Conservation (phyloP, 2,113 vertebrate genomes). For the Furnarius figulus region DNA sequence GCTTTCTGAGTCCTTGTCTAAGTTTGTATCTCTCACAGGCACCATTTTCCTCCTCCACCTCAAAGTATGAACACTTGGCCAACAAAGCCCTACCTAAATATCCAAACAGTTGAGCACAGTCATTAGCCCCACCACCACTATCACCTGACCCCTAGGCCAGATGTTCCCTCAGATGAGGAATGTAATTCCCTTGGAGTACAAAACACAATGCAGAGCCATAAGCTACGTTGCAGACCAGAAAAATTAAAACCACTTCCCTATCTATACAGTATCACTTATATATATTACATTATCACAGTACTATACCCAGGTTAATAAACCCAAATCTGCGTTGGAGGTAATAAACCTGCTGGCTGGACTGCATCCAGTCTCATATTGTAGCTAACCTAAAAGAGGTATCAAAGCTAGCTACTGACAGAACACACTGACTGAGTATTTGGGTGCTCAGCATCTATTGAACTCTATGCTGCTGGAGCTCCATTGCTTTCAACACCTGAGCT, state of each 20-base stretch:
- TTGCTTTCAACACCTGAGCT: neutral
- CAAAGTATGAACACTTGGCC: neutral
- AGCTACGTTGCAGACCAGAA: neutral
- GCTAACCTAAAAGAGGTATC: neutral
- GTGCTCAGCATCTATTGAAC: neutral
- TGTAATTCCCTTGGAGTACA: neutral
- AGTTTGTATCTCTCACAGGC: neutral
- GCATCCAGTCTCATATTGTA: neutral
- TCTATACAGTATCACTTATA: neutral
- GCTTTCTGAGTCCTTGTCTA: neutral
- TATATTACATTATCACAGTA: neutral
- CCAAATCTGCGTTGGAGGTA: neutral
- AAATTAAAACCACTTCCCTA: slow-evolving; percentile 10
- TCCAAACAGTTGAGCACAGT: neutral
- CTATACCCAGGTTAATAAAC: slow-evolving; percentile 2
- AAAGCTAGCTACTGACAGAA: neutral
- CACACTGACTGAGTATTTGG: neutral
- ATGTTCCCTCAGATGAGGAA: neutral
- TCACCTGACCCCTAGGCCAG: neutral
- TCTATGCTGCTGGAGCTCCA: neutral
- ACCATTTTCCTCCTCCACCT: neutral
- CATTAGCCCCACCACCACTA: neutral
- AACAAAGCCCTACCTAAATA: neutral
- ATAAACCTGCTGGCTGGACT: neutral
- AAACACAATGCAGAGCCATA: neutral